A percentile compares a stretch with the other conserved stretches of the same genome.
These are phyloP conservation scores for Theristicus caerulescens DNA, from an alignment of 2,113 vertebrate species.

Conservation along the genomic window DNA sequence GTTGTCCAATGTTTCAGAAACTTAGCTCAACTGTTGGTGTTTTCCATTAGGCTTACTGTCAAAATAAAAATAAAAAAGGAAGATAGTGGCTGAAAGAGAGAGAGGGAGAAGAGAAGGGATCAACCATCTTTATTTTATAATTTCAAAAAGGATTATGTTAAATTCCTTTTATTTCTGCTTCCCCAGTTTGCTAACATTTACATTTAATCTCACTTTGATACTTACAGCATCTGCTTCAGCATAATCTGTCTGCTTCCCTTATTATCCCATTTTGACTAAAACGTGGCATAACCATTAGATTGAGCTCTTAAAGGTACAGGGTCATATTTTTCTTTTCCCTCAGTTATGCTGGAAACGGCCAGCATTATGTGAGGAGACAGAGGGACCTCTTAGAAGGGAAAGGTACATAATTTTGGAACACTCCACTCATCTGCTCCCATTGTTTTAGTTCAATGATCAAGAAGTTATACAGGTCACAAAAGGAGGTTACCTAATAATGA, in stretches of 20 bases:
- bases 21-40: not conserved
- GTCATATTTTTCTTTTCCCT: not conserved
- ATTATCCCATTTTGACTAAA: not conserved
- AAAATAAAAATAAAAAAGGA: slow-evolving; percentile 23
- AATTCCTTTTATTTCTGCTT: not conserved
- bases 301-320: not conserved
- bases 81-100: not conserved
- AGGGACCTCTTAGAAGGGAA: not conserved
- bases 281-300: not conserved
- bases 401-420: not conserved
- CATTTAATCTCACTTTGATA: slow-evolving; percentile 22
- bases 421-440: not conserved
- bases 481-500: not conserved
- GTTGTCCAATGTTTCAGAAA: not conserved
- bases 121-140: not conserved
- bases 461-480: not conserved
- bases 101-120: not conserved
- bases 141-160: slow-evolving; percentile 42
- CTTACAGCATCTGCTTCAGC: not conserved
- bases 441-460: not conserved
- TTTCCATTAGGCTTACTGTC: slow-evolving; percentile 30
- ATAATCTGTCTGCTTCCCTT: not conserved
- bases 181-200: not conserved
- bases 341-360: not conserved
- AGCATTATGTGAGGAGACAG: not conserved